These are phyloP conservation scores for Steinernema hermaphroditum DNA, from an alignment of 2,888 invertebrate species.

Conservation along the genomic window DNA sequence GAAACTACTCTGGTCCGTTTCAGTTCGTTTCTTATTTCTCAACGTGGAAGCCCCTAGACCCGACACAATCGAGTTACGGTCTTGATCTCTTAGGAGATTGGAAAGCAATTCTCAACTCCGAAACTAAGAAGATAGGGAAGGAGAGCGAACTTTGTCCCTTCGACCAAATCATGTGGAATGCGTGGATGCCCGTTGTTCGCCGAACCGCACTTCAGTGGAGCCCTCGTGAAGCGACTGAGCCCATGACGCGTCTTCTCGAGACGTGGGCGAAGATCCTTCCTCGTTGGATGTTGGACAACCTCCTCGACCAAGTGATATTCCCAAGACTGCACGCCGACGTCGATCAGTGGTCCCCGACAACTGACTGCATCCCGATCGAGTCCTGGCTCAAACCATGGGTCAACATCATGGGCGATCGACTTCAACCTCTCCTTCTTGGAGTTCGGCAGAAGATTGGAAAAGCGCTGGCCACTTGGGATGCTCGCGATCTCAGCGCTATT, in stretches of 20 bases:
- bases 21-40: conserved; percentile 76
- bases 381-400: conserved; percentile 97
- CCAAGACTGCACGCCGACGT: conserved; percentile 56
- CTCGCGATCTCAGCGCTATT: conserved; percentile 77
- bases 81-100: conserved; percentile 68
- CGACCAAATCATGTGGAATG: conserved; percentile 84
- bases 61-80: conserved; percentile 70
- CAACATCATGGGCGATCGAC: conserved; percentile 75
- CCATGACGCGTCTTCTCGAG: conserved; percentile 79
- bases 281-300: conserved; percentile 80
- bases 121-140: background rate
- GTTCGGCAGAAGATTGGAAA: conserved; percentile 87
- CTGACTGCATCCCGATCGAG: conserved; percentile 91
- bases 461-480: conserved; percentile 84
- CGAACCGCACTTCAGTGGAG: conserved; percentile 74
- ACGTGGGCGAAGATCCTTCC: conserved; percentile 82
- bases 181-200: conserved; percentile 81
- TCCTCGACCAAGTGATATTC: conserved; percentile 75
- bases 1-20: conserved; percentile 29
- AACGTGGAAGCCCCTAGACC: conserved; percentile 86
- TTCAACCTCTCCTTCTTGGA: conserved; percentile 79
- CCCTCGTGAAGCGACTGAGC: conserved; percentile 77
- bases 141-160: conserved; percentile 72
- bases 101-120: conserved; percentile 41
- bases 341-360: conserved; percentile 81